A percentile compares a stretch with the other conserved stretches of the same genome.
phyloP scores from a whole-genome alignment of 1,140 invertebrate species.

The Popillia japonica region DNA sequence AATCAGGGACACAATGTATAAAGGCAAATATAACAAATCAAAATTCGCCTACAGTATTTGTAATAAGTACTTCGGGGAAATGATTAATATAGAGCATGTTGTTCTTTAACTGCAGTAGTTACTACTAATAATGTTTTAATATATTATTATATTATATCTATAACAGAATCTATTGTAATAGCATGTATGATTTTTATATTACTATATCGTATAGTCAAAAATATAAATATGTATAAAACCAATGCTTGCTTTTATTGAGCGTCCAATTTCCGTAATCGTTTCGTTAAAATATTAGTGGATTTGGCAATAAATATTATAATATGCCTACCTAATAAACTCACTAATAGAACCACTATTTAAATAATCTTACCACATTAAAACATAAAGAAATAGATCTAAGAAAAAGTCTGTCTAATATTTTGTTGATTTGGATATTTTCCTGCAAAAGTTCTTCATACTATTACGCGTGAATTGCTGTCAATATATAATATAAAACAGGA shows the following conservation, averaged over 20 bases:
- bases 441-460: too few species aligned
- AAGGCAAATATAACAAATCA: conserved; percentile 35
- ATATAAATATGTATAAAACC: conserved; percentile 48
- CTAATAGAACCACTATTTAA: too few species aligned
- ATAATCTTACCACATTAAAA: too few species aligned
- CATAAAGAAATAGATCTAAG: too few species aligned
- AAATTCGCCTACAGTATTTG: conserved; percentile 37
- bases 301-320: too few species aligned
- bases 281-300: too few species aligned
- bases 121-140: conserved; percentile 39
- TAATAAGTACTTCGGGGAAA: conserved; percentile 33
- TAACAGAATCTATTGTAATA: conserved; percentile 45
- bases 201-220: conserved; percentile 46
- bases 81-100: conserved; percentile 35
- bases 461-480: too few species aligned
- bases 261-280: too few species aligned
- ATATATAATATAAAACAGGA: too few species aligned
- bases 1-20: conserved; percentile 40
- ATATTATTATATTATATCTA: conserved; percentile 39
- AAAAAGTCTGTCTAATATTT: too few species aligned
- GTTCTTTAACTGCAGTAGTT: conserved; percentile 40
- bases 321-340: too few species aligned
- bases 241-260: neutral
- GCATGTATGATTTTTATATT: conserved; percentile 51
- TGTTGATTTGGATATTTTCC: too few species aligned